Conservation (phyloP, 2,113 vertebrate species). For the Plectropomus leopardus region DNA sequence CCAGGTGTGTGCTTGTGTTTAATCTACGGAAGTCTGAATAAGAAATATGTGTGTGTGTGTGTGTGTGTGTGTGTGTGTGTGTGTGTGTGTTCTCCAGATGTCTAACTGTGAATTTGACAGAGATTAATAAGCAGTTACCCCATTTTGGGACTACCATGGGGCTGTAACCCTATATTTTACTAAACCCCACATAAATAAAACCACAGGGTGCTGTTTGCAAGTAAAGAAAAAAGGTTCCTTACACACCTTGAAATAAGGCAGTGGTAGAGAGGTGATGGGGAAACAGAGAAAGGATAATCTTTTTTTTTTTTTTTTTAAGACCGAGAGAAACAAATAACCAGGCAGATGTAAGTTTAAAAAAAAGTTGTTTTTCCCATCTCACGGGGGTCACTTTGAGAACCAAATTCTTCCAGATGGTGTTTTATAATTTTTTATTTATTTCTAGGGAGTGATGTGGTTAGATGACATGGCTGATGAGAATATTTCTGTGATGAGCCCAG, state of each 20-base stretch:
- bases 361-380: constrained; percentile 12
- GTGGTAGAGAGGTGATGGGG: neutral
- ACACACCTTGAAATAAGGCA: constrained; percentile 19
- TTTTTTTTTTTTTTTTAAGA: neutral
- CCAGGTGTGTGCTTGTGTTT: neutral
- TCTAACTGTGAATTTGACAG: constrained; percentile 64
- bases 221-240: constrained; percentile 48
- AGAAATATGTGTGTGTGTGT: neutral
- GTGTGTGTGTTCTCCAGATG: constrained; percentile 7
- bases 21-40: no score
- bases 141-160: constrained; percentile 53
- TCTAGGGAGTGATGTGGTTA: constrained; percentile 66
- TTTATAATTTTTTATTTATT: constrained; percentile 69
- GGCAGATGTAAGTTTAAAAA: neutral
- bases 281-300: neutral
- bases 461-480: constrained; percentile 59
- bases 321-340: neutral
- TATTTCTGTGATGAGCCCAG: constrained; percentile 63
- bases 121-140: constrained; percentile 67
- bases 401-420: constrained; percentile 75
- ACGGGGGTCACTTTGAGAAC: constrained; percentile 67
- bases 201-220: constrained; percentile 47
- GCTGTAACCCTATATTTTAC: constrained; percentile 63
- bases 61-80: neutral
- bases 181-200: constrained; percentile 74